phyloP scores from a whole-genome alignment of 1,140 invertebrate species.

The Matsumurasca onukii region DNA sequence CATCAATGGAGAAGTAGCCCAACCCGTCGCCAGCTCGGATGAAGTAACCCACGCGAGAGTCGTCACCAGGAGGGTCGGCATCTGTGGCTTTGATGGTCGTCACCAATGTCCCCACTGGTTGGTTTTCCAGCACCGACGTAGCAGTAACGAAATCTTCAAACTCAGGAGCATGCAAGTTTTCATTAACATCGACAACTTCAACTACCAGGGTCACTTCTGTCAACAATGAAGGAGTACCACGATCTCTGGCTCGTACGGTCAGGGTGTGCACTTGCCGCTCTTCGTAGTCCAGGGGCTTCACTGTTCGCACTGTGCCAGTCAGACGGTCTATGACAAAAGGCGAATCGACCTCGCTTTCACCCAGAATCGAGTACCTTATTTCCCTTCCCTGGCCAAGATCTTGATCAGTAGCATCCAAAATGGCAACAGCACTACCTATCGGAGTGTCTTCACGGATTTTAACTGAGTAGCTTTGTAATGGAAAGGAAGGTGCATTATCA shows the following conservation, averaged over 20 bases:
- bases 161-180: constrained; percentile 80
- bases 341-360: constrained; percentile 52
- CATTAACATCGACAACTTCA: constrained; percentile 91
- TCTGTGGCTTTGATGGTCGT: constrained; percentile 77
- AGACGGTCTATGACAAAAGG: constrained; percentile 74
- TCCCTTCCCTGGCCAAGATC: constrained; percentile 80
- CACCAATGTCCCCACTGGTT: constrained; percentile 69
- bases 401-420: constrained; percentile 82
- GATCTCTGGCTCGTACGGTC: constrained; percentile 78
- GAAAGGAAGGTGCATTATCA: constrained; percentile 85
- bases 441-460: constrained; percentile 91
- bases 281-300: constrained; percentile 80
- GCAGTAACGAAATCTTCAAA: constrained; percentile 80
- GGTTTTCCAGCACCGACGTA: constrained; percentile 73
- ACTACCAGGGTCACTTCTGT: constrained; percentile 77
- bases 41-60: constrained; percentile 80
- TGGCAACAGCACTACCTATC: constrained; percentile 79
- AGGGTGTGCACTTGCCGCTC: constrained; percentile 85
- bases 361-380: constrained; percentile 72
- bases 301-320: constrained; percentile 81
- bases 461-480: constrained; percentile 69
- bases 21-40: constrained; percentile 87
- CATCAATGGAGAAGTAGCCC: constrained; percentile 87
- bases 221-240: constrained; percentile 69
- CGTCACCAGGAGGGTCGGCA: constrained; percentile 71